A percentile compares a stretch with the other conserved stretches of the same genome.
Evolutionary conservation across 2,797 vertebrate species (phyloP).

Genomic region (Bucorvus abyssinicus): DNA sequence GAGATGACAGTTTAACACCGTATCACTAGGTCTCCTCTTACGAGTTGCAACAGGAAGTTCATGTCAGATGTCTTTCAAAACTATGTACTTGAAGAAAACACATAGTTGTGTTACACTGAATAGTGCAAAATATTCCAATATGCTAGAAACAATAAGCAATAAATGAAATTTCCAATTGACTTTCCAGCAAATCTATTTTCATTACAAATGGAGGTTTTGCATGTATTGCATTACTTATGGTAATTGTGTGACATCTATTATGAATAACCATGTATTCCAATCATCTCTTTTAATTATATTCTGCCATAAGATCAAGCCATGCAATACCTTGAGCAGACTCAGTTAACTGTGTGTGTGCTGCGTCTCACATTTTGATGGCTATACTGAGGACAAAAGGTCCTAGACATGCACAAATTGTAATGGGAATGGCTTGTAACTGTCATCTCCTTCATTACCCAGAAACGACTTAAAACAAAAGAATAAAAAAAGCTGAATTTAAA

Average conservation of each 20-base stretch:
- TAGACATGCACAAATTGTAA: background rate
- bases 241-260: slow-evolving; percentile 75
- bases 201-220: slow-evolving; percentile 73
- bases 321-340: slow-evolving; percentile 33
- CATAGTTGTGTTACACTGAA: background rate
- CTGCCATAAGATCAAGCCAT: slow-evolving; percentile 48
- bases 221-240: slow-evolving; percentile 72
- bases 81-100: background rate
- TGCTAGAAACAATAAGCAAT: slow-evolving; percentile 70
- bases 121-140: slow-evolving; percentile 51
- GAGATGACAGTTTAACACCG: background rate
- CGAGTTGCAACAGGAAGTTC: background rate
- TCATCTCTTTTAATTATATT: slow-evolving; percentile 75
- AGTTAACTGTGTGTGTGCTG: slow-evolving; percentile 23
- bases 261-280: slow-evolving; percentile 75
- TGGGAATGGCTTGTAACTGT: background rate
- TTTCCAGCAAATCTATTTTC: slow-evolving; percentile 75
- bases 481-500: background rate
- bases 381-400: background rate
- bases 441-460: slow-evolving; percentile 12
- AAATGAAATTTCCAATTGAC: slow-evolving; percentile 74
- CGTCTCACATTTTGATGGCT: background rate
- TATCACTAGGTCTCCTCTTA: background rate
- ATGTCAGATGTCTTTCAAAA: background rate
- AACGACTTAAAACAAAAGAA: background rate